Conservation (phyloP, 2,113 vertebrate species). For the Rattus rattus region DNA sequence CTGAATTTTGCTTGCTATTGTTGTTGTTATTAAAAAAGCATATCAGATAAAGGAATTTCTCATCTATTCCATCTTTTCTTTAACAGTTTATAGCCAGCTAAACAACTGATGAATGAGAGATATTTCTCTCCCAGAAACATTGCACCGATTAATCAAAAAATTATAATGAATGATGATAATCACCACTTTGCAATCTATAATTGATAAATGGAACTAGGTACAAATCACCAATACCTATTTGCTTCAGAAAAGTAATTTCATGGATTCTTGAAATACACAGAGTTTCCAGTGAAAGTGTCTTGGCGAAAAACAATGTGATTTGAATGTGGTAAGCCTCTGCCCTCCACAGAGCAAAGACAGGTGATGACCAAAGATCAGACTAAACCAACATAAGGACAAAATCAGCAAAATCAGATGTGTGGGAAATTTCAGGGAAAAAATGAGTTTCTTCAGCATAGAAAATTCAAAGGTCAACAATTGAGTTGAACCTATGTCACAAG, state of each 20-base stretch:
- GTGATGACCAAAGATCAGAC: background rate
- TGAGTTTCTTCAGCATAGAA: background rate
- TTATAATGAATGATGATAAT: background rate
- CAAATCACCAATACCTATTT: background rate
- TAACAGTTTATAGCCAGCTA: background rate
- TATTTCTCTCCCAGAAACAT: background rate
- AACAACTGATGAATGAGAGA: background rate
- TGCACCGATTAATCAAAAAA: background rate
- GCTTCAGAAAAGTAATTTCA: background rate
- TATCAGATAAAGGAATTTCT: background rate
- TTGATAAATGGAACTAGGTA: background rate
- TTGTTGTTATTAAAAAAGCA: background rate
- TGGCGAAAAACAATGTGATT: background rate
- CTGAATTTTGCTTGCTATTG: background rate
- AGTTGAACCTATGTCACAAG: background rate
- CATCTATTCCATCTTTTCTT: background rate
- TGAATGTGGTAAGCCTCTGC: background rate
- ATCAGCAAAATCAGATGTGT: background rate
- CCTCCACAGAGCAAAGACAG: background rate
- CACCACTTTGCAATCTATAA: background rate
- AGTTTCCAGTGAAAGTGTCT: background rate
- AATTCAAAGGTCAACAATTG: background rate
- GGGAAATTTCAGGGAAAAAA: background rate
- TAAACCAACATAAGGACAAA: background rate
- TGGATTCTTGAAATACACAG: background rate